phyloP scores from a whole-genome alignment of 2,888 invertebrate genomes.

The Diaphora mendica region DNA sequence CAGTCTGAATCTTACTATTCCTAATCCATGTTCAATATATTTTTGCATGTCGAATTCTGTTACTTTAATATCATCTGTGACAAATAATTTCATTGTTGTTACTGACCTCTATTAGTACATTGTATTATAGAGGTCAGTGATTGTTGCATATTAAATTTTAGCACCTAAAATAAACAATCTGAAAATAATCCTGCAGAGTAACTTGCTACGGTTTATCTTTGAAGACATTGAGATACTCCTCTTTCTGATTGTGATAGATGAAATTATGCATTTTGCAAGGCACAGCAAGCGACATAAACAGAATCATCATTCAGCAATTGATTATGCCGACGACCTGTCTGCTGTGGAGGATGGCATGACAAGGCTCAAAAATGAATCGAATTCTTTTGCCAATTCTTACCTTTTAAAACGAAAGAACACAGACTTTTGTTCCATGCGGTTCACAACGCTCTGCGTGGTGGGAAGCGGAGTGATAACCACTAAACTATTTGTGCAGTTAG shows the following conservation, averaged over 20 bases:
- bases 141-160: not conserved
- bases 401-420: too few species aligned
- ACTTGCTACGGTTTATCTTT: too few species aligned
- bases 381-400: too few species aligned
- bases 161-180: not conserved
- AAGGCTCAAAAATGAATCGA: too few species aligned
- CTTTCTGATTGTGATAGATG: not conserved
- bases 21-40: constrained; percentile 58
- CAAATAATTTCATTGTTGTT: too few species aligned
- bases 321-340: not conserved
- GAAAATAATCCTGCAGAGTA: not conserved
- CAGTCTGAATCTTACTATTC: constrained; percentile 58
- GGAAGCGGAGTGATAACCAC: too few species aligned
- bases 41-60: constrained; percentile 57
- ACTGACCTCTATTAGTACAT: too few species aligned
- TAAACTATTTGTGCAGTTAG: too few species aligned
- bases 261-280: not conserved
- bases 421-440: not conserved
- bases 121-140: too few species aligned
- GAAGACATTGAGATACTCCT: not conserved
- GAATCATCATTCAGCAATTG: not conserved
- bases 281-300: not conserved
- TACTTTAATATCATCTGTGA: constrained; percentile 49
- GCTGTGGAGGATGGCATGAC: too few species aligned
- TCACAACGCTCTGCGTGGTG: too few species aligned